Evolutionary conservation across 2,888 invertebrate genomes (phyloP).

Genomic region (Scaptomyza tumidula): DNA sequence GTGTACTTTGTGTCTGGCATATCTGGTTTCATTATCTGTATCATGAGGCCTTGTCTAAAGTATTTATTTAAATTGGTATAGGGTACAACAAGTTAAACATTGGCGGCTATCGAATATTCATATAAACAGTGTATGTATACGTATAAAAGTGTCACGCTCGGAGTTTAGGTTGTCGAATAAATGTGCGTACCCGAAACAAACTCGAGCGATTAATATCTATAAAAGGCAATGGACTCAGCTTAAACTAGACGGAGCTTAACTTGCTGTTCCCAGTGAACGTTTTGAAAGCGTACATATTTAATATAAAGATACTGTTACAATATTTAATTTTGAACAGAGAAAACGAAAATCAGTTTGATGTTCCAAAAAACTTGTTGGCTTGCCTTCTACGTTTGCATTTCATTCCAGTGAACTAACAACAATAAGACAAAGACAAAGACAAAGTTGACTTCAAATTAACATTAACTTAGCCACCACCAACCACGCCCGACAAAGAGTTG

Average conservation of each 20-base stretch:
- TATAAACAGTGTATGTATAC: constrained; percentile 55
- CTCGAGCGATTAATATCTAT: constrained; percentile 62
- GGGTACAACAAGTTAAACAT: neutral
- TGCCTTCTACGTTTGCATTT: constrained; percentile 46
- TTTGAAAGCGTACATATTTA: constrained; percentile 33
- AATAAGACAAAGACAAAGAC: constrained; percentile 25
- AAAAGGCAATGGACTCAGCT: constrained; percentile 22
- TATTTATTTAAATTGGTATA: neutral
- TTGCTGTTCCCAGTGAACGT: neutral
- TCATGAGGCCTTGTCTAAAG: too few species aligned
- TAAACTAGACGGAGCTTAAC: constrained; percentile 4
- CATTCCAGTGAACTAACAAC: constrained; percentile 44
- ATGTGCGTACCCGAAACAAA: constrained; percentile 54
- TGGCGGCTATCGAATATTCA: constrained; percentile 43
- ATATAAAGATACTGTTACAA: constrained; percentile 35
- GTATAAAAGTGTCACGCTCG: constrained; percentile 71
- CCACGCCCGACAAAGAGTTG: constrained; percentile 50
- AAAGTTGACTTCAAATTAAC: constrained; percentile 44
- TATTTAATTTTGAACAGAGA: constrained; percentile 28
- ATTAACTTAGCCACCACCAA: constrained; percentile 35
- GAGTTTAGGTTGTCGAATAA: constrained; percentile 74
- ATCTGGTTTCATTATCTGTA: neutral
- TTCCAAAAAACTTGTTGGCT: constrained; percentile 29
- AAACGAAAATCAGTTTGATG: constrained; percentile 32
- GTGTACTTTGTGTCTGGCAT: too few species aligned